Evolutionary conservation across 2,888 invertebrate species (phyloP), one percentile per base, ranked within the genome.

Genomic region (Aplocera efformata): DNA sequence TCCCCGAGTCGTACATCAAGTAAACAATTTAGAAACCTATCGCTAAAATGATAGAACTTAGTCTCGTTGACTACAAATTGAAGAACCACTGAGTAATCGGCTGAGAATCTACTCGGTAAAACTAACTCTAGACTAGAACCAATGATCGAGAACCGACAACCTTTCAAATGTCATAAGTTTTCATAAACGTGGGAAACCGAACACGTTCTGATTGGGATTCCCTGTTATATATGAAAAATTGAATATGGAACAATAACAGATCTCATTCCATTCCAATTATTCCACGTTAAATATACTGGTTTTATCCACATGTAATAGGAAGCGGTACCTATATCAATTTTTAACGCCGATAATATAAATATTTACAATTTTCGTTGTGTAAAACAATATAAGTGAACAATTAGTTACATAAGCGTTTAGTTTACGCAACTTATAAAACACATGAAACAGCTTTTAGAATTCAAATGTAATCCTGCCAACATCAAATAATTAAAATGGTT

Each of bases 1-100:
- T 52, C 37, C 39, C 10, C 47, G 42, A 38, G 42, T 47, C 47
- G 42, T 50, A 41, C 48, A 53, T 50, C 48, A 43, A 53, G 48
- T 47, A 52, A 56, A 53, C 50, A 50, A 51, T 51, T 47, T 46
- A 55, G 49, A 41, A 45, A 37, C 42, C 43, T 43, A 50, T 38
- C 45, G 45, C 41, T 53, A 44, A 44, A 46, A 50, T 48, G 42
- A 45, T 44, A 30, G 33, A 43, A 38, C 31, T 32, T n/a, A n/a
- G n/a, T 33, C 32, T 38, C 35, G 45, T 50, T 42, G 44, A 48
- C 41, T 33, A 30, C 29, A 32, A 27, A 47, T 47, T 46, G 31
- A 46, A 39, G 42, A 42, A 45, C 33, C 29, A 21, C 32, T 35
- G 42, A 36, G 45, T 48, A 39, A 39, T 35, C 33, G 34, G 30